Percentiles rank a stretch among this genome's conserved stretches.
These are phyloP conservation scores for Cydia fagiglandana DNA, from an alignment of 1,140 invertebrate species.

Conservation along the genomic window DNA sequence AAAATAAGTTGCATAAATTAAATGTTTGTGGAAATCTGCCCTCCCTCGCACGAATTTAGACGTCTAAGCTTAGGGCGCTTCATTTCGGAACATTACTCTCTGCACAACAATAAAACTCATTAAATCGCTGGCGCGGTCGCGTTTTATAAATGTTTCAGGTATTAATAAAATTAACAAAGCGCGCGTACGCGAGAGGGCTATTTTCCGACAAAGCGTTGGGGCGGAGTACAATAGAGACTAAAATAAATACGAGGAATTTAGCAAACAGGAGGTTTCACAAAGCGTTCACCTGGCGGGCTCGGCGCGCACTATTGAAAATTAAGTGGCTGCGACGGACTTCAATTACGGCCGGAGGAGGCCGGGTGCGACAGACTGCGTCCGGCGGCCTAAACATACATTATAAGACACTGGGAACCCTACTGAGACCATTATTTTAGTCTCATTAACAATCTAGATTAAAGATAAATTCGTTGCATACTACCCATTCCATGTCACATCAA, in stretches of 20 bases:
- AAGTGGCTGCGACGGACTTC: conserved; percentile 64
- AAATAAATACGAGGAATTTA: conserved; percentile 77
- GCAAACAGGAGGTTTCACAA: conserved; percentile 71
- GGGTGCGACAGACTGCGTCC: conserved; percentile 35
- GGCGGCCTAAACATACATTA: conserved; percentile 11
- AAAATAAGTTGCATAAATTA: conserved; percentile 66
- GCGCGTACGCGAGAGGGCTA: conserved; percentile 61
- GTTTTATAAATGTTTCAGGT: conserved; percentile 78
- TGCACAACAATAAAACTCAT: conserved; percentile 76
- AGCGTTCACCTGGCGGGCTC: conserved; percentile 67
- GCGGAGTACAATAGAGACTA: conserved; percentile 73
- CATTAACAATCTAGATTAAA: not conserved
- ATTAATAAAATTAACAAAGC: conserved; percentile 79
- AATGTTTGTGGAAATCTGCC: conserved; percentile 54
- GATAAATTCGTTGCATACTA: not conserved
- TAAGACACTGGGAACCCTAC: not conserved
- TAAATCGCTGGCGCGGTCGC: conserved; percentile 70
- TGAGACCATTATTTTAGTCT: not conserved
- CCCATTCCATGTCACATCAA: no score
- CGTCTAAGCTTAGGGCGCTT: conserved; percentile 57
- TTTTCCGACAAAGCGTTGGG: conserved; percentile 72
- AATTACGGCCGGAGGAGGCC: conserved; percentile 54
- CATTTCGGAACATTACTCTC: conserved; percentile 71
- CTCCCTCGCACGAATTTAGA: conserved; percentile 54
- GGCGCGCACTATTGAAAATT: conserved; percentile 58